Percentiles rank a stretch among this genome's conserved stretches.
These are phyloP conservation scores for Andrena trimmerana DNA, from an alignment of 2,888 invertebrate genomes.

Conservation along the genomic window DNA sequence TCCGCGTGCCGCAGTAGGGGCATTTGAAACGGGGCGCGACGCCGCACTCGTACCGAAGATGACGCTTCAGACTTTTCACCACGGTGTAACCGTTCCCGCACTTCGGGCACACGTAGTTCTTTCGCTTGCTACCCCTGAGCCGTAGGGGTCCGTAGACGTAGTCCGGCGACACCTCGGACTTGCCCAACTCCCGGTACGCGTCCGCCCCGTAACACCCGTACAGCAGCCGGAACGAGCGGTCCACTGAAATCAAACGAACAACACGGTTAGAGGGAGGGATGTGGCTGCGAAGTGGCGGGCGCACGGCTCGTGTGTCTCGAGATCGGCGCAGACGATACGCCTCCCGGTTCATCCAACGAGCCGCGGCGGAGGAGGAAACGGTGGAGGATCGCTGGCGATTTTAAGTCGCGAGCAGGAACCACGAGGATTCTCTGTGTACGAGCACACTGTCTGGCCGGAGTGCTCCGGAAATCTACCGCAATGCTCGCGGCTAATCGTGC, in stretches of 20 bases:
- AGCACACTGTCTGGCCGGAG: too few species aligned
- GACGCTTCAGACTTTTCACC: constrained; percentile 86
- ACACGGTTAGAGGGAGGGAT: constrained; percentile 48
- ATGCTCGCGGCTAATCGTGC: too few species aligned
- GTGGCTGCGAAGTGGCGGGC: neutral
- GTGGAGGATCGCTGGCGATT: neutral
- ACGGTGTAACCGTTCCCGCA: constrained; percentile 87
- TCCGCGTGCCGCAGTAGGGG: constrained; percentile 79
- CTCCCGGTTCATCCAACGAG: neutral
- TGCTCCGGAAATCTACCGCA: too few species aligned
- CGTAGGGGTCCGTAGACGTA: constrained; percentile 47
- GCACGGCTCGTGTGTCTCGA: neutral
- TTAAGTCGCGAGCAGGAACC: neutral
- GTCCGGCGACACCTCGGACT: constrained; percentile 64
- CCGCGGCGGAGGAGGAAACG: neutral
- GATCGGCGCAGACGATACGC: neutral
- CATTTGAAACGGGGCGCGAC: constrained; percentile 81
- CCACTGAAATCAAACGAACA: constrained; percentile 74
- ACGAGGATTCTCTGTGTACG: too few species aligned
- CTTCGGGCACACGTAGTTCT: constrained; percentile 84
- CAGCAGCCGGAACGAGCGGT: constrained; percentile 49
- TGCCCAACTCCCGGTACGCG: constrained; percentile 34
- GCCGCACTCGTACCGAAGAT: constrained; percentile 82
- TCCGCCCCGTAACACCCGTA: constrained; percentile 67
- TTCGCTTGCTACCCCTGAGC: constrained; percentile 50